Evolutionary conservation across 2,888 invertebrate species (phyloP).

Genomic region (Nephrotoma flavescens): DNA sequence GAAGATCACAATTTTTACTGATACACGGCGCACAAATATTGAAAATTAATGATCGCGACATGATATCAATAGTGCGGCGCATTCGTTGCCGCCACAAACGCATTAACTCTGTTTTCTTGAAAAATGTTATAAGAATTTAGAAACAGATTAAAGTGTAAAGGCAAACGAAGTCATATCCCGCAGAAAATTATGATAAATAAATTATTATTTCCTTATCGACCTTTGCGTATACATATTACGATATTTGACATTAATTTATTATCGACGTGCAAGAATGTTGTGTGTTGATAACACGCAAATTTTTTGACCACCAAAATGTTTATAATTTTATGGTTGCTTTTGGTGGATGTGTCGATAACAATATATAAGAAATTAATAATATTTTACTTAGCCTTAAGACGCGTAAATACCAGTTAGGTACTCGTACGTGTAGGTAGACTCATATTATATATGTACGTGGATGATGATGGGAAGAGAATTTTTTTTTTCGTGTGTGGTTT

Average conservation of each 20-base stretch:
- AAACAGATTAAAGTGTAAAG: not conserved
- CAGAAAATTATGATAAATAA: not conserved
- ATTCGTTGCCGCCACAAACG: not conserved
- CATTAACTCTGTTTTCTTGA: not conserved
- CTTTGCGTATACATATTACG: not conserved
- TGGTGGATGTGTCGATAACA: not conserved
- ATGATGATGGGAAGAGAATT: not conserved
- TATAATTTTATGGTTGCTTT: not conserved
- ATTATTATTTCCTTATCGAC: not conserved
- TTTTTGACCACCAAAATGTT: not conserved
- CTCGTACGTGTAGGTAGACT: not conserved
- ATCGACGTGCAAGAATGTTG: not conserved
- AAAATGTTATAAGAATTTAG: not conserved
- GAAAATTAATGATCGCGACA: not conserved
- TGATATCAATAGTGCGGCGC: not conserved
- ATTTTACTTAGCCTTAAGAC: not conserved
- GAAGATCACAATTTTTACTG: not conserved
- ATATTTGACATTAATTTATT: not conserved
- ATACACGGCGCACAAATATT: not conserved
- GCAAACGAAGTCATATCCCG: not conserved
- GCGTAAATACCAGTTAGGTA: not conserved
- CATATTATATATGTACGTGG: too few relatives aligned
- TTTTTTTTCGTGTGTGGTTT: not conserved
- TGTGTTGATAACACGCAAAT: not conserved
- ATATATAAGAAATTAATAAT: not conserved